Conservation (phyloP, 2,113 vertebrate species). For the Percopsis transmontana region DNA sequence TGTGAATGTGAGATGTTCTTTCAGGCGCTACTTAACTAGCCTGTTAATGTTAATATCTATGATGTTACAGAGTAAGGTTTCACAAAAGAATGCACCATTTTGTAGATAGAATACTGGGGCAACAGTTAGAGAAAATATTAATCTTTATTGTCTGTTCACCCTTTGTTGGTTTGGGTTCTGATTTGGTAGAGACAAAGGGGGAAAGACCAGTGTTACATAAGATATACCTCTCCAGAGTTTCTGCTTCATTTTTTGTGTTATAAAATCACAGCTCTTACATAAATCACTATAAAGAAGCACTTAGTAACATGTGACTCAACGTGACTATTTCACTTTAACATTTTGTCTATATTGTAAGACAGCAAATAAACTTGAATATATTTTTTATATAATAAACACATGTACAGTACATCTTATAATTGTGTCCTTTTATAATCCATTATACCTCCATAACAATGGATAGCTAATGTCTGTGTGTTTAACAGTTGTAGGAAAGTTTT, state of each 20-base stretch:
- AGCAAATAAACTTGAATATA: too few species aligned
- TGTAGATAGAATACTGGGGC: not conserved
- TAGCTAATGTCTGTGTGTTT: not conserved
- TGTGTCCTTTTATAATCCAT: conserved; percentile 3
- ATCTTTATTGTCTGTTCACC: conserved; percentile 41
- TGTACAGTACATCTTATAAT: not conserved
- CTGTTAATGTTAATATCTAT: not conserved
- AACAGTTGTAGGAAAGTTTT: conserved; percentile 5
- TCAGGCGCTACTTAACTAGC: too few species aligned
- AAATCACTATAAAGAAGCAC: conserved; percentile 12
- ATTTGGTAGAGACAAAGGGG: not conserved
- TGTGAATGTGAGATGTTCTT: not conserved
- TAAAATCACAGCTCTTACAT: not conserved
- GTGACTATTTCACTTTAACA: too few species aligned
- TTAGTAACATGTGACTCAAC: too few species aligned
- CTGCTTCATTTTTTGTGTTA: not conserved
- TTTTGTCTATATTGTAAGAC: too few species aligned
- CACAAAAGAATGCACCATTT: too few species aligned
- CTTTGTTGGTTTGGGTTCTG: not conserved
- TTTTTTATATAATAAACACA: not conserved
- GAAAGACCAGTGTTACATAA: not conserved
- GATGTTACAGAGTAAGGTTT: not conserved
- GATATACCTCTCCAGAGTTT: not conserved
- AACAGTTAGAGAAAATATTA: conserved; percentile 41
- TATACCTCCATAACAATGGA: conserved; percentile 4